A percentile compares a stretch with the other conserved stretches of the same genome.
Evolutionary conservation across 2,113 vertebrate genomes (phyloP).

Genomic region (Mormyrus lacerda): DNA sequence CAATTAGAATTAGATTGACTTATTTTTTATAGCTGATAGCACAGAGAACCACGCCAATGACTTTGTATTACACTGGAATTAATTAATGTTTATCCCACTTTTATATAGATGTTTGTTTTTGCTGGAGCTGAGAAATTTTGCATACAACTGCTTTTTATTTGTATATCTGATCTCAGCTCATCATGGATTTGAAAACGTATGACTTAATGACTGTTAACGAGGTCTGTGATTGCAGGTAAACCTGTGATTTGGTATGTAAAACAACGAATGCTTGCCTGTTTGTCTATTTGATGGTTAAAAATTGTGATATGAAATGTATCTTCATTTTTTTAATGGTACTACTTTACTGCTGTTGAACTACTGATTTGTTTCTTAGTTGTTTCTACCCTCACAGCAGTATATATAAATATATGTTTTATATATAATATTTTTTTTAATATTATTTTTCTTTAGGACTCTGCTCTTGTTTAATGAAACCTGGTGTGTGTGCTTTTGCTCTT

Average conservation of each 20-base stretch:
- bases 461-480: slow-evolving; percentile 38
- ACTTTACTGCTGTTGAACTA: slow-evolving; percentile 55
- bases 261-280: slow-evolving; percentile 23
- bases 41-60: not conserved
- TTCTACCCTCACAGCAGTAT: slow-evolving; percentile 38
- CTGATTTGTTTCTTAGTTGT: slow-evolving; percentile 48
- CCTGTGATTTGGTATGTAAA: slow-evolving; percentile 29
- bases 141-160: slow-evolving; percentile 15
- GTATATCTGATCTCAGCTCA: slow-evolving; percentile 38
- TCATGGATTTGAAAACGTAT: slow-evolving; percentile 20
- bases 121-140: not conserved
- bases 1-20: not conserved
- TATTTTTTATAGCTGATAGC: not conserved
- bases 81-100: not conserved
- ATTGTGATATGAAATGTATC: slow-evolving; percentile 39
- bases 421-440: slow-evolving; percentile 25
- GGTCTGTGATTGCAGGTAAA: slow-evolving; percentile 37
- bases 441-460: slow-evolving; percentile 34
- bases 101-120: not conserved
- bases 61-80: not conserved
- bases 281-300: slow-evolving; percentile 39
- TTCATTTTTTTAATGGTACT: slow-evolving; percentile 35
- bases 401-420: slow-evolving; percentile 26
- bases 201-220: slow-evolving; percentile 44
- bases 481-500: slow-evolving; percentile 48